These are phyloP conservation scores for Trissolcus brochymenae DNA, from an alignment of 2,888 invertebrate species.

Conservation along the genomic window DNA sequence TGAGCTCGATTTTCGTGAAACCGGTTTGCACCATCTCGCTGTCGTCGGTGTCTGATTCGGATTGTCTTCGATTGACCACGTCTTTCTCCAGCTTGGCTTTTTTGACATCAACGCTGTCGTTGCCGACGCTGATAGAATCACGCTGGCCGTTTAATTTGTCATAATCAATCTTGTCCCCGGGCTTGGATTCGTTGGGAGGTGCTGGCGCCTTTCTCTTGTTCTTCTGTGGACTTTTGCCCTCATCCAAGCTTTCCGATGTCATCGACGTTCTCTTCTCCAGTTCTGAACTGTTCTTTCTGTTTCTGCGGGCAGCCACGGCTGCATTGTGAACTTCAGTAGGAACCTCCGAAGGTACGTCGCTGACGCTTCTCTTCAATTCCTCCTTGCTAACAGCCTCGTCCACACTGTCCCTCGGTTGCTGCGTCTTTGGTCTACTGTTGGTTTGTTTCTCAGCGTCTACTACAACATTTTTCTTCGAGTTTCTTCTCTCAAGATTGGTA, in stretches of 20 bases:
- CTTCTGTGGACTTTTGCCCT: slow-evolving; percentile 78
- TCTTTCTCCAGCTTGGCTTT: slow-evolving; percentile 41
- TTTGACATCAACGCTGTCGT: slow-evolving; percentile 52
- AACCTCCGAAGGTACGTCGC: slow-evolving; percentile 81
- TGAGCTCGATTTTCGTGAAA: slow-evolving; percentile 84
- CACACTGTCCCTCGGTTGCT: slow-evolving; percentile 65
- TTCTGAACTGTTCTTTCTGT: slow-evolving; percentile 79
- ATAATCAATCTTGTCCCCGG: slow-evolving; percentile 62
- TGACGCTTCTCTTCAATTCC: slow-evolving; percentile 59
- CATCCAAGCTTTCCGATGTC: slow-evolving; percentile 62
- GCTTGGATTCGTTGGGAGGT: slow-evolving; percentile 77
- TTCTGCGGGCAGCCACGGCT: slow-evolving; percentile 83
- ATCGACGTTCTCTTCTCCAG: slow-evolving; percentile 32
- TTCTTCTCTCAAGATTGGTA: slow-evolving; percentile 73
- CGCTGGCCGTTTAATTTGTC: no score
- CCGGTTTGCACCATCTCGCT: slow-evolving; percentile 76
- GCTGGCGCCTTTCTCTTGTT: slow-evolving; percentile 85
- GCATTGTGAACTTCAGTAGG: slow-evolving; percentile 85
- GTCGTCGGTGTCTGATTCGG: slow-evolving; percentile 77
- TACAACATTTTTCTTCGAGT: slow-evolving; percentile 66
- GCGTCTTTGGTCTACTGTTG: slow-evolving; percentile 57
- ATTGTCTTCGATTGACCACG: slow-evolving; percentile 65
- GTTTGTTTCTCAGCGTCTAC: slow-evolving; percentile 62
- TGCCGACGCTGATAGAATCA: slow-evolving; percentile 67
- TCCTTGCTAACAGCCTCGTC: slow-evolving; percentile 65